phyloP scores from a whole-genome alignment of 2,888 invertebrate genomes.

The Latrodectus hesperus region DNA sequence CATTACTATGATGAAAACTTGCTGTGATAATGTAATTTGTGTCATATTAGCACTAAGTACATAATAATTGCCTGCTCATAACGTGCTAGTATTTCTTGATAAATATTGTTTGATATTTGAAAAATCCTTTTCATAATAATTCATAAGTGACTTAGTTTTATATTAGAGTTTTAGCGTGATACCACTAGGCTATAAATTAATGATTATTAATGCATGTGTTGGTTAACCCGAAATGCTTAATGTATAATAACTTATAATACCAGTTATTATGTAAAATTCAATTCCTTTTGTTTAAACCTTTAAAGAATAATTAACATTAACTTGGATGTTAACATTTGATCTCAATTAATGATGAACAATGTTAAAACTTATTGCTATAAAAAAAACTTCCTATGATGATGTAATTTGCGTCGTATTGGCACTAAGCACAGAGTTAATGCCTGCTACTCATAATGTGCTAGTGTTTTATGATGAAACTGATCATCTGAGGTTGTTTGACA shows the following conservation, averaged over 20 bases:
- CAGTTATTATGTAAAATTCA: too few relatives aligned
- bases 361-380: too few relatives aligned
- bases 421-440: constrained; percentile 8
- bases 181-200: constrained; percentile 27
- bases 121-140: too few relatives aligned
- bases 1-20: too few relatives aligned
- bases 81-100: constrained; percentile 16
- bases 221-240: neutral
- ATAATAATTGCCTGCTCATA: constrained; percentile 8
- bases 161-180: neutral
- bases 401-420: constrained; percentile 20
- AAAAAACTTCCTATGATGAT: too few relatives aligned
- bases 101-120: neutral
- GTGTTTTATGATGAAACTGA: constrained; percentile 16
- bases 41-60: constrained; percentile 9
- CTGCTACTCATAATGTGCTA: constrained; percentile 7
- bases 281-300: too few relatives aligned
- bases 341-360: too few relatives aligned
- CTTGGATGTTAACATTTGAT: too few relatives aligned
- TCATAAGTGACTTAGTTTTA: too few relatives aligned
- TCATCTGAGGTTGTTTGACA: constrained; percentile 14
- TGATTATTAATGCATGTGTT: neutral
- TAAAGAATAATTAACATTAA: too few relatives aligned
- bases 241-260: too few relatives aligned
- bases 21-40: constrained; percentile 22